A percentile compares a stretch with the other conserved stretches of the same genome.
Conservation (phyloP, 1,140 invertebrate species). For the Whitmania pigra region DNA sequence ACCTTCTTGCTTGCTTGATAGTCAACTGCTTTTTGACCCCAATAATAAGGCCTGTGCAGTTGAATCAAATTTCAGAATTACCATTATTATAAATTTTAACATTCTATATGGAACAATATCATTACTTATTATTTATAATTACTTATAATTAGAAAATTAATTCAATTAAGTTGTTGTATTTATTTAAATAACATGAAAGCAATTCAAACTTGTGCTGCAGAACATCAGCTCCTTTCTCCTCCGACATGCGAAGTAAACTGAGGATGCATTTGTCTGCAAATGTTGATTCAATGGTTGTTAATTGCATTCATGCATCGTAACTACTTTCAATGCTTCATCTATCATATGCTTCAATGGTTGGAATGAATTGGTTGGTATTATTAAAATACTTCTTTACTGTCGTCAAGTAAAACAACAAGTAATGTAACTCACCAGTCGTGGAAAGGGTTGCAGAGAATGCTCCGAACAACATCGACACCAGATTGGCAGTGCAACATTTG, state of each 20-base stretch:
- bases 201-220: too few species aligned
- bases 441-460: constrained; percentile 4
- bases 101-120: too few species aligned
- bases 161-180: too few species aligned
- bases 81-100: too few species aligned
- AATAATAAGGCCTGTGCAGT: constrained; percentile 56
- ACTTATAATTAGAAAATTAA: too few species aligned
- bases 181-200: too few species aligned
- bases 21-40: constrained; percentile 60
- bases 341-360: too few species aligned
- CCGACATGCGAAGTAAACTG: background rate
- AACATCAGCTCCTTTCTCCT: background rate
- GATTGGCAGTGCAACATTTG: background rate
- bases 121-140: too few species aligned
- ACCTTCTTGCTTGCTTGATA: constrained; percentile 56
- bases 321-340: too few species aligned
- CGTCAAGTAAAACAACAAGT: too few species aligned
- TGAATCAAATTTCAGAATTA: background rate
- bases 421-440: background rate
- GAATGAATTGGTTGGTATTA: too few species aligned
- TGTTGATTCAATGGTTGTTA: background rate
- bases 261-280: constrained; percentile 7
- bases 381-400: too few species aligned
- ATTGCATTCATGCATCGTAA: background rate
- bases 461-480: background rate